Evolutionary conservation across 2,797 vertebrate species (phyloP).

Genomic region (Anguilla megastoma): DNA sequence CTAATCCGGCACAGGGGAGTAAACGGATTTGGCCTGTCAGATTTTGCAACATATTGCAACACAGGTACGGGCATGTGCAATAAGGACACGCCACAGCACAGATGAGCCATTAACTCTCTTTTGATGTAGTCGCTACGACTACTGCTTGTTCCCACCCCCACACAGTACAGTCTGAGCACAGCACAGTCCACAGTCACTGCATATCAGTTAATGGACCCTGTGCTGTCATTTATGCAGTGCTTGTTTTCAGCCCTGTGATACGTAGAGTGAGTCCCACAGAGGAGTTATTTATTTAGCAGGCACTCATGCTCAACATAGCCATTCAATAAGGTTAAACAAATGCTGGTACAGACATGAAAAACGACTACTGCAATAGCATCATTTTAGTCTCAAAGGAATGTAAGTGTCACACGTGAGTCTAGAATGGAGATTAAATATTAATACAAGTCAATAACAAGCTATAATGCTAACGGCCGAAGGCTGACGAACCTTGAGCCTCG

Average conservation of each 20-base stretch:
- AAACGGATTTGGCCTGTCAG: background rate
- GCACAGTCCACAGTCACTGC: background rate
- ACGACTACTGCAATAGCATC: background rate
- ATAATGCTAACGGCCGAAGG: background rate
- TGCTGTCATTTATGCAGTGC: background rate
- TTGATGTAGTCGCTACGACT: background rate
- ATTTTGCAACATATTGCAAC: conserved; percentile 10
- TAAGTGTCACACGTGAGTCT: background rate
- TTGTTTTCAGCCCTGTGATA: background rate
- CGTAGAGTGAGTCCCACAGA: background rate
- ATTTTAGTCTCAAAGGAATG: too few relatives aligned
- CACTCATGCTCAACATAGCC: background rate
- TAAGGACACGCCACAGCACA: background rate
- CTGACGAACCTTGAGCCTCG: conserved; percentile 69
- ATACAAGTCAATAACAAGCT: background rate
- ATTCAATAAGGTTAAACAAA: background rate
- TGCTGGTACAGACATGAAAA: background rate
- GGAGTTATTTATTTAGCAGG: background rate
- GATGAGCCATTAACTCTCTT: background rate
- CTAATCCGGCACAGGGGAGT: background rate
- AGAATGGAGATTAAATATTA: background rate
- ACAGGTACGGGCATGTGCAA: background rate
- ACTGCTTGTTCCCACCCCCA: background rate
- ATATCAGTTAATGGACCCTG: background rate
- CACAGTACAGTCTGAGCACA: background rate